These are phyloP conservation scores for Cotesia congregata DNA, from an alignment of 2,888 invertebrate species.

Conservation along the genomic window DNA sequence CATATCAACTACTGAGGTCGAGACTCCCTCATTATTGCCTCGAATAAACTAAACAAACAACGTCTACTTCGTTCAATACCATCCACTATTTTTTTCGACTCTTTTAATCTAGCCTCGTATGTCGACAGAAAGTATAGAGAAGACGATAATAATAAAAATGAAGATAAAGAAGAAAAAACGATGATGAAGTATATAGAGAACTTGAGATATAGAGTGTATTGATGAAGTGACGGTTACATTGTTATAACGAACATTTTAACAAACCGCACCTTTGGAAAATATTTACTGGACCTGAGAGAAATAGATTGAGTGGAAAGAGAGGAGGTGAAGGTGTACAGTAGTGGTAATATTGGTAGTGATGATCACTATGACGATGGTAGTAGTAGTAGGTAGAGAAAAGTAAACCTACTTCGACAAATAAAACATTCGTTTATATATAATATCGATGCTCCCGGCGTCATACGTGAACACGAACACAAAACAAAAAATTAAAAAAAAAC, in stretches of 20 bases:
- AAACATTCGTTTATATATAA: constrained; percentile 22
- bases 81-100: constrained; percentile 22
- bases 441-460: constrained; percentile 24
- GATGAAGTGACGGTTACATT: background rate
- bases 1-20: background rate
- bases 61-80: constrained; percentile 3
- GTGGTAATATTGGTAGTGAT: too few relatives aligned
- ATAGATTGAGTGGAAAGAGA: constrained; percentile 2
- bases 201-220: background rate
- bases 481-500: background rate
- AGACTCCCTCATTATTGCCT: constrained; percentile 17
- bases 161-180: background rate
- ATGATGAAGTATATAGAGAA: background rate
- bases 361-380: background rate
- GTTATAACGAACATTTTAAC: constrained; percentile 35
- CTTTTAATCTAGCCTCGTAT: background rate
- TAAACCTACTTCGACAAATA: background rate
- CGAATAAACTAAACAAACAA: constrained; percentile 14
- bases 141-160: background rate
- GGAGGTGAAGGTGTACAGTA: background rate
- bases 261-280: constrained; percentile 49
- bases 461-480: background rate
- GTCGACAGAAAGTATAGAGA: constrained; percentile 1
- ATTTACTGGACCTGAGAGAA: constrained; percentile 42
- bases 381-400: background rate